Base-by-base conservation (phyloP, 2,113 vertebrate genomes). In the Siphamia tubifer region DNA sequence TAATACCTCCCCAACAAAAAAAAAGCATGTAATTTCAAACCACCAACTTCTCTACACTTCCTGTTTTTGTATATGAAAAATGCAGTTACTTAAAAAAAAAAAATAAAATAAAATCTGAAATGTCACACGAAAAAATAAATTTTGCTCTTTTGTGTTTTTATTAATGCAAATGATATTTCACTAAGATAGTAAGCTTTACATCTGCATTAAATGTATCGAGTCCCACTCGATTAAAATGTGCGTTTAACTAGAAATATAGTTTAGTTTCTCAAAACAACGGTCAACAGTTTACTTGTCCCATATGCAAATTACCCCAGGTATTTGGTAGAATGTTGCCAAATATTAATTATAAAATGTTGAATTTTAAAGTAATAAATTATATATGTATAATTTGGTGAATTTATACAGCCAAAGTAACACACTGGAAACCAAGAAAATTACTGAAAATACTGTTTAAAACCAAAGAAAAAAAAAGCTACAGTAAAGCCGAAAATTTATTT, bases 21-120 rank as follows among this genome's bases (percentile, higher is more conserved):
- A 52, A 74, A 30, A n/a, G n/a, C 62, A 54, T 81, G 71, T 44
- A 40, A 71, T 70, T 9, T n/a, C n/a, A 39, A 74, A 83, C 85
- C 74, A 81, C 76, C n/a, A 9, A 70, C 16, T 20, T 49, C 1
- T 6, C 48, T 52, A 17, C 8, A 63, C 74, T 78, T 81, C 69
- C 64, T 71, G 44, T 3, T 24, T 32, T 66, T n/a, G 1, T 1
- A 1, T 8, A 5, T 55, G 8, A 64, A 47, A 65, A 39, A 35
- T 1, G 30, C 0, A 48, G 6, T 4, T 54, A 4, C 4, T 1
- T 36, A 5, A 51, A 65, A 40, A 40, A n/a, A n/a, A n/a, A n/a
- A n/a, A n/a, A n/a, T n/a, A n/a, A n/a, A n/a, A n/a, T n/a, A n/a
- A n/a, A 32, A 5, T 5, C 8, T 1, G 6, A 11, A 32, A 48